Evolutionary conservation across 2,113 vertebrate genomes (phyloP).

Genomic region (Symphodus melops): DNA sequence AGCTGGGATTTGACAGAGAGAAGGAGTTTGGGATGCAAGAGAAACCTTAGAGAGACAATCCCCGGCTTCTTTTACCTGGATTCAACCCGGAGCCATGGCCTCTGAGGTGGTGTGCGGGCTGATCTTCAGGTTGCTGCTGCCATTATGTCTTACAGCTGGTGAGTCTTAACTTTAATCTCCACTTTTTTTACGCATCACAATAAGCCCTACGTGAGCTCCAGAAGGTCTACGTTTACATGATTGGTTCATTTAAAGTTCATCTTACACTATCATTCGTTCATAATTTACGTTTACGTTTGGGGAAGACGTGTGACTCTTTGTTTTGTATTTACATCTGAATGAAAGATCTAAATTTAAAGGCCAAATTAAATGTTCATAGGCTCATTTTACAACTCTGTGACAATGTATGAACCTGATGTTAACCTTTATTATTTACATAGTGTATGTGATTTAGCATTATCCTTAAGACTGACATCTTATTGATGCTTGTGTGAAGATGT

Average conservation of each 20-base stretch:
- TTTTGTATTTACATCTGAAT: too few species aligned
- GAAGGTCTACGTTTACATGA: not conserved
- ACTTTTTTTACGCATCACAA: slow-evolving; percentile 14
- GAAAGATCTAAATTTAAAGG: too few species aligned
- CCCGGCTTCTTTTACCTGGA: slow-evolving; percentile 51
- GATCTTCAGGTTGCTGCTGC: slow-evolving; percentile 94
- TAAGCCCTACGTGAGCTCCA: not conserved
- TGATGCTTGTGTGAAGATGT: not conserved
- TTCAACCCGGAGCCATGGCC: slow-evolving; percentile 85
- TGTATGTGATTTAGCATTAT: not conserved
- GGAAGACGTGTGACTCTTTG: too few species aligned
- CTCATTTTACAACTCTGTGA: too few species aligned
- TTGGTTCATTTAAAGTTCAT: not conserved
- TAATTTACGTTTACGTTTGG: too few species aligned
- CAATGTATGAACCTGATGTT: too few species aligned
- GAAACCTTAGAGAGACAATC: slow-evolving; percentile 59
- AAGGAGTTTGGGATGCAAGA: slow-evolving; percentile 64
- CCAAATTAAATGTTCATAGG: too few species aligned
- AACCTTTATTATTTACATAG: too few species aligned
- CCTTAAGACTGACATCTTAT: not conserved
- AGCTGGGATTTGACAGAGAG: slow-evolving; percentile 68
- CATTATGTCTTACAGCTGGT: slow-evolving; percentile 93
- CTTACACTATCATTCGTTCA: not conserved
- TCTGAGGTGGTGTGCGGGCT: slow-evolving; percentile 95
- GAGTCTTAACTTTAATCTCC: slow-evolving; percentile 60